phyloP scores from a whole-genome alignment of 2,113 vertebrate species.

The Oreamnos americanus region DNA sequence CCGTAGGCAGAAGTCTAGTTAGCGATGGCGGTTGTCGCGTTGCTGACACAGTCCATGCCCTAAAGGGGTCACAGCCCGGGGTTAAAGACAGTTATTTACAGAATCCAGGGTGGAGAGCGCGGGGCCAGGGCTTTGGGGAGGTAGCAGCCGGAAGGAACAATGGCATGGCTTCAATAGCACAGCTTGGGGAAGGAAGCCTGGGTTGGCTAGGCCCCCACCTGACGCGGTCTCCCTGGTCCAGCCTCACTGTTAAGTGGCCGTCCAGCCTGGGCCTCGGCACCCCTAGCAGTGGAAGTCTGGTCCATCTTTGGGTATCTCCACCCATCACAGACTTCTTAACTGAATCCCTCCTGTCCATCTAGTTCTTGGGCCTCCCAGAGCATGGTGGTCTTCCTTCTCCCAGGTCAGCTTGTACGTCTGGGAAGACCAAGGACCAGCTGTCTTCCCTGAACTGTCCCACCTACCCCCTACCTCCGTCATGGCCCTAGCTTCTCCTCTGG shows the following conservation, averaged over 20 bases:
- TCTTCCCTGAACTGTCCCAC: rapidly evolving
- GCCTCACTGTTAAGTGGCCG: background rate
- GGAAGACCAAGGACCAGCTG: background rate
- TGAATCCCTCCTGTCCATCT: background rate
- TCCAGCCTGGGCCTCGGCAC: background rate
- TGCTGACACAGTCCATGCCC: background rate
- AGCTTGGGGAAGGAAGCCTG: background rate
- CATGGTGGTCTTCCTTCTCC: background rate
- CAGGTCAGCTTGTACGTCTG: background rate
- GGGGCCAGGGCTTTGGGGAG: background rate
- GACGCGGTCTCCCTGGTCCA: rapidly evolving
- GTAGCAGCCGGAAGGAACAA: background rate
- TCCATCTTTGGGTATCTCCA: background rate
- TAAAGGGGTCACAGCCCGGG: background rate
- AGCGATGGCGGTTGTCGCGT: background rate
- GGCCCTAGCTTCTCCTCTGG: rapidly evolving
- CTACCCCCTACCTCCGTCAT: rapidly evolving
- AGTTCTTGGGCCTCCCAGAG: background rate
- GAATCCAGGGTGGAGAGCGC: background rate
- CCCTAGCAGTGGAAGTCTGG: background rate
- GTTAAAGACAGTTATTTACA: background rate
- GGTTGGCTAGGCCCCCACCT: background rate
- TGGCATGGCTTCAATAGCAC: background rate
- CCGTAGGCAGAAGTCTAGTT: rapidly evolving
- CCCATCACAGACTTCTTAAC: background rate